Percentiles rank a stretch among this genome's conserved stretches.
These are phyloP conservation scores for Venustoraphidia nigricollis DNA, from an alignment of 2,888 invertebrate genomes.

Conservation along the genomic window DNA sequence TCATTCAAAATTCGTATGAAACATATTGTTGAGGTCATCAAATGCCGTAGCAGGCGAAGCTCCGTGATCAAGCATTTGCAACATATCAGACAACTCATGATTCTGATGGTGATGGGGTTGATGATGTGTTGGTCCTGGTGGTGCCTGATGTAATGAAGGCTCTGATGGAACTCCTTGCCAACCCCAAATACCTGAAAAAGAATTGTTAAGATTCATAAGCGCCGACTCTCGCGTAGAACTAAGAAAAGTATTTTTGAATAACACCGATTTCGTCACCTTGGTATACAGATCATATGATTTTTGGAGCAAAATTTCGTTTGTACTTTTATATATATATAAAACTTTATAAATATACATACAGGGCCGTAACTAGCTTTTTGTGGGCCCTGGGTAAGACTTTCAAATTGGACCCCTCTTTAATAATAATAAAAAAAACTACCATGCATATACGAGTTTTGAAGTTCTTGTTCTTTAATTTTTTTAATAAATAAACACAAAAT, in stretches of 20 bases:
- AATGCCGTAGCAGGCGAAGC: not conserved
- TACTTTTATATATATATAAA: no score
- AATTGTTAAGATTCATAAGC: not conserved
- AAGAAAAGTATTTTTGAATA: not conserved
- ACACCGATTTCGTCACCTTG: no score
- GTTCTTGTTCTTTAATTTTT: no score
- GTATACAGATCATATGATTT: not conserved
- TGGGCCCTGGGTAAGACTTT: no score
- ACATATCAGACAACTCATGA: slow-evolving; percentile 1
- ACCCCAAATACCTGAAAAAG: not conserved
- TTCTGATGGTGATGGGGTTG: not conserved
- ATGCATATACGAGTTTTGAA: no score
- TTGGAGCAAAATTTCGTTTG: not conserved
- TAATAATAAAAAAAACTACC: no score
- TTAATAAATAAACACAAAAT: no score
- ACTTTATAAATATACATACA: no score
- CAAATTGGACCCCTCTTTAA: no score
- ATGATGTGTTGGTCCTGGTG: no score
- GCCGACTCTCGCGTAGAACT: not conserved
- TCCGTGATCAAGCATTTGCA: slow-evolving; percentile 1
- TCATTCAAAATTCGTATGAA: not conserved
- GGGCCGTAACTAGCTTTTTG: no score
- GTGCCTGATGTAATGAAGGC: no score
- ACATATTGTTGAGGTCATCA: slow-evolving; percentile 1
- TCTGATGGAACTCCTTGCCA: not conserved